These are phyloP conservation scores for Ammodytes marinus DNA, from an alignment of 2,113 vertebrate species.

Conservation along the genomic window DNA sequence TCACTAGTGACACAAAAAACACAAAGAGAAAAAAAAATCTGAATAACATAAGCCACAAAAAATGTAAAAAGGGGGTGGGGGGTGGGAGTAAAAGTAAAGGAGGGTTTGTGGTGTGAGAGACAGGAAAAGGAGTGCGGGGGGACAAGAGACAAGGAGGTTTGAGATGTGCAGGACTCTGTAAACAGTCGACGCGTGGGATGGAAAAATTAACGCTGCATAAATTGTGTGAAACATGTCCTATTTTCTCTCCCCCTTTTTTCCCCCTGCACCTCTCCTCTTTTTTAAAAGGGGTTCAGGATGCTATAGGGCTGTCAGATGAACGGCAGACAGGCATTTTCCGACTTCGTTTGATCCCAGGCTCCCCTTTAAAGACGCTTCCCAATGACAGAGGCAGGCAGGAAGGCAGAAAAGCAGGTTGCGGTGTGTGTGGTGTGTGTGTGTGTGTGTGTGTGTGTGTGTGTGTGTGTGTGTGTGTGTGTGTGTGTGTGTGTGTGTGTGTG, in stretches of 20 bases:
- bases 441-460: no score
- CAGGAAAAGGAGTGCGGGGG: not conserved
- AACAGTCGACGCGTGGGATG: slow-evolving; percentile 79
- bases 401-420: slow-evolving; percentile 74
- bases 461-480: no score
- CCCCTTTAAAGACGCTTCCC: slow-evolving; percentile 74
- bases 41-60: slow-evolving; percentile 80
- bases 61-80: slow-evolving; percentile 48
- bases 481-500: no score
- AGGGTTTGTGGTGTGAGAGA: slow-evolving; percentile 70
- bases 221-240: slow-evolving; percentile 82
- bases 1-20: slow-evolving; percentile 75
- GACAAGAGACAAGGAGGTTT: slow-evolving; percentile 71
- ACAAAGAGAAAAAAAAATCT: slow-evolving; percentile 58
- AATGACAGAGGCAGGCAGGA: slow-evolving; percentile 62
- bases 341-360: slow-evolving; percentile 79
- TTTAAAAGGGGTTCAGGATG: slow-evolving; percentile 76
- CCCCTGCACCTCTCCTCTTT: slow-evolving; percentile 66
- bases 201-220: slow-evolving; percentile 86
- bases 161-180: slow-evolving; percentile 79
- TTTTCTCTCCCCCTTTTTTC: slow-evolving; percentile 74
- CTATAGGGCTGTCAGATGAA: slow-evolving; percentile 81
- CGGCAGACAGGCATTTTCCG: slow-evolving; percentile 78
- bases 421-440: slow-evolving; percentile 20
- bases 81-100: slow-evolving; percentile 49